These are phyloP conservation scores for Criorhina ranunculi DNA, from an alignment of 2,888 invertebrate genomes.

Conservation along the genomic window DNA sequence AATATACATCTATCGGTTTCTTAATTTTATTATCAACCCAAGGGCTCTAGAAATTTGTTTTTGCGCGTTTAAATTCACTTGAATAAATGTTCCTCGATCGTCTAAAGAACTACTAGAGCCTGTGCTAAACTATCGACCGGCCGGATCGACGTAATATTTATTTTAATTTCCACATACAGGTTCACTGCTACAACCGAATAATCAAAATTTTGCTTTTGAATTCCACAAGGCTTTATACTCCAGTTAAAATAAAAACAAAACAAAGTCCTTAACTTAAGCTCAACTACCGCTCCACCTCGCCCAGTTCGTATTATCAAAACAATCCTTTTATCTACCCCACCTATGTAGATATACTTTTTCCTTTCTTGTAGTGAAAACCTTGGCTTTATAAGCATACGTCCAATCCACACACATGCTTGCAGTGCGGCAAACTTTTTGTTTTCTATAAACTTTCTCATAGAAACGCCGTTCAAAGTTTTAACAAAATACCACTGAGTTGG, in stretches of 20 bases:
- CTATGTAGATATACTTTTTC: neutral
- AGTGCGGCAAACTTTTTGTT: constrained; percentile 30
- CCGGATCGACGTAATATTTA: no score
- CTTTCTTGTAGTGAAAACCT: neutral
- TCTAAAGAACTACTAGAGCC: no score
- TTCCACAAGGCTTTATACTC: no score
- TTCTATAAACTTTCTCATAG: constrained; percentile 25
- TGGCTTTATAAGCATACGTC: constrained; percentile 11
- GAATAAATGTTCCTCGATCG: no score
- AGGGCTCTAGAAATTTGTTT: no score
- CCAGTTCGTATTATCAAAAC: neutral
- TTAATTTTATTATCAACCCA: no score
- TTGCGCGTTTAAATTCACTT: no score
- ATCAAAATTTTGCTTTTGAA: no score
- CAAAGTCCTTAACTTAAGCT: neutral
- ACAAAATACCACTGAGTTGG: constrained; percentile 56
- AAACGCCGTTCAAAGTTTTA: constrained; percentile 45
- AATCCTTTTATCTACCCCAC: neutral
- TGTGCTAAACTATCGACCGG: no score
- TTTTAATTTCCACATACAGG: no score
- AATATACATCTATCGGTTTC: no score
- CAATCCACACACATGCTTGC: constrained; percentile 12
- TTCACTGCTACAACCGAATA: no score
- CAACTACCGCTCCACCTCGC: neutral
- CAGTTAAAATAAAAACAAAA: neutral